phyloP scores from a whole-genome alignment of 2,797 vertebrate genomes.

The Syngnathus rostellatus region DNA sequence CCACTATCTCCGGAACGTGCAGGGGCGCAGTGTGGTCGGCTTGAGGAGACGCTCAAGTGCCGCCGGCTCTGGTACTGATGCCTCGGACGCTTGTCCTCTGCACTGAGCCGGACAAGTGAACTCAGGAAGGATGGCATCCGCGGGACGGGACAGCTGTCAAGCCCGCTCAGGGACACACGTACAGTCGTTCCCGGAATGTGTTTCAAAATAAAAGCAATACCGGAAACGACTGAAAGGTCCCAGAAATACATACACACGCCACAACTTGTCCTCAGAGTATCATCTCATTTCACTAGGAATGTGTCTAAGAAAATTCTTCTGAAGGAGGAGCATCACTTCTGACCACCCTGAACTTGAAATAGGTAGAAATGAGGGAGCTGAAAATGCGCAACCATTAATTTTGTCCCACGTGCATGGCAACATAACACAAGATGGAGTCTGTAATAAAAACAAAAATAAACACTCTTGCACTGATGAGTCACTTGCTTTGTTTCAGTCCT shows the following conservation, averaged over 20 bases:
- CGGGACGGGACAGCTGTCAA: constrained; percentile 45
- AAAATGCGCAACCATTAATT: no score
- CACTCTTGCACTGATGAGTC: neutral
- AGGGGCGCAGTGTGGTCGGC: neutral
- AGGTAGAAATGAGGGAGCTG: no score
- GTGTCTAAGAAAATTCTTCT: no score
- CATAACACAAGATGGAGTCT: neutral
- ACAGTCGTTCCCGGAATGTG: neutral
- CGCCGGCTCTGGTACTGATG: neutral
- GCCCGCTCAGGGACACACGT: rapidly evolving
- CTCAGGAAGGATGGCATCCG: constrained; percentile 30
- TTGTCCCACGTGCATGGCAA: neutral
- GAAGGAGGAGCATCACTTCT: no score
- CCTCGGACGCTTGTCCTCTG: constrained; percentile 19
- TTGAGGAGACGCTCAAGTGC: constrained; percentile 4
- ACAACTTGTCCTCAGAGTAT: no score
- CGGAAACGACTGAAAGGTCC: neutral
- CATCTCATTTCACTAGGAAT: no score
- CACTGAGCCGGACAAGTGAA: constrained; percentile 45
- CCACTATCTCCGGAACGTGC: constrained; percentile 6
- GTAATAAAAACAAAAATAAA: neutral
- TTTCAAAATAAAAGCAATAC: neutral
- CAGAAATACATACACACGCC: neutral
- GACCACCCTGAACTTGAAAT: no score
- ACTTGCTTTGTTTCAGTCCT: constrained; percentile 1